These are phyloP conservation scores for Alosa alosa DNA, from an alignment of 2,113 vertebrate species.

Conservation along the genomic window DNA sequence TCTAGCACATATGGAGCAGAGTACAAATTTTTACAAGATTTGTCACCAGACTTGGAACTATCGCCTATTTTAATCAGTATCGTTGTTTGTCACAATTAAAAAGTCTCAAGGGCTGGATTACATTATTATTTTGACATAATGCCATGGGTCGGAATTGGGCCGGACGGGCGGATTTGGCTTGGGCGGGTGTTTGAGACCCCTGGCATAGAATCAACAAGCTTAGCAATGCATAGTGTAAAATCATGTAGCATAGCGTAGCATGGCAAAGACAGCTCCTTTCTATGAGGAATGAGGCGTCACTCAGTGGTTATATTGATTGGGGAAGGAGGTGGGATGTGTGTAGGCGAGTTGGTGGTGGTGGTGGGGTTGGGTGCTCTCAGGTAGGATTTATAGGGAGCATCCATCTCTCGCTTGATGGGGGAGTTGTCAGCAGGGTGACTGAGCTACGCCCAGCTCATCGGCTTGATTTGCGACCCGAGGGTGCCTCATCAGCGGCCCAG, in stretches of 20 bases:
- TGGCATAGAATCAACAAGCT: not conserved
- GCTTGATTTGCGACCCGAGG: conserved; percentile 65
- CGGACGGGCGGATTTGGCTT: no score
- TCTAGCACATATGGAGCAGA: no score
- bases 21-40: no score
- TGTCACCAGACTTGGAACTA: no score
- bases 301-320: not conserved
- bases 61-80: no score
- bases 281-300: conserved; percentile 12
- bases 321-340: not conserved
- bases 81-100: no score
- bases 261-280: not conserved
- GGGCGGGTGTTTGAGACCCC: no score
- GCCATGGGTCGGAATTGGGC: no score
- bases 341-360: not conserved
- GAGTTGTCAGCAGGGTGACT: conserved; percentile 65
- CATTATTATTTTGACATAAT: no score
- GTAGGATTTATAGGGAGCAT: conserved; percentile 65
- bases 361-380: conserved; percentile 59
- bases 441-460: conserved; percentile 65
- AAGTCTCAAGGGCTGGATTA: no score
- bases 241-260: not conserved
- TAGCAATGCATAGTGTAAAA: not conserved
- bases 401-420: conserved; percentile 67
- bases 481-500: not conserved